Conservation (phyloP, 2,113 vertebrate genomes). For the Chionis minor region DNA sequence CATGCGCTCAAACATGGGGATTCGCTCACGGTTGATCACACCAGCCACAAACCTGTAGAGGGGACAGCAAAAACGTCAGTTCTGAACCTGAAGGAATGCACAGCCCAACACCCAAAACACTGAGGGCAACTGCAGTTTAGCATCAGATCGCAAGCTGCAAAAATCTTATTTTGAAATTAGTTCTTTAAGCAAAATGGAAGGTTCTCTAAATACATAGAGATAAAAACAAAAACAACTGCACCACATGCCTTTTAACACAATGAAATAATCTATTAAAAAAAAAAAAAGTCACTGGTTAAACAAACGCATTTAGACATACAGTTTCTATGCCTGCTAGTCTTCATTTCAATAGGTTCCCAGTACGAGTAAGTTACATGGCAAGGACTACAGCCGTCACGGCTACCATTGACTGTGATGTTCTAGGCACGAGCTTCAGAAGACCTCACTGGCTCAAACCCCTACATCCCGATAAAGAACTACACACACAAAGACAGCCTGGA, state of each 20-base stretch:
- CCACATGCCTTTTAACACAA: neutral
- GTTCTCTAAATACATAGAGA: accelerated
- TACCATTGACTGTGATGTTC: accelerated
- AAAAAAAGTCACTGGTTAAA: neutral
- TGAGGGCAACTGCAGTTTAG: accelerated
- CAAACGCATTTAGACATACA: neutral
- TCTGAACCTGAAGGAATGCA: neutral
- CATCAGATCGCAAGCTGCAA: accelerated
- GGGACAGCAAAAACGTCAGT: neutral
- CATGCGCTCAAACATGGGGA: slow-evolving; percentile 97
- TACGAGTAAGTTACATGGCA: accelerated
- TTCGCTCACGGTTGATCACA: slow-evolving; percentile 93
- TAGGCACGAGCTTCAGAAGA: neutral
- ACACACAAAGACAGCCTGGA: neutral
- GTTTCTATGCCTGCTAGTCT: neutral
- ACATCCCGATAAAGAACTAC: neutral
- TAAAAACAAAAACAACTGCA: no score
- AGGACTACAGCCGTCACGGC: neutral
- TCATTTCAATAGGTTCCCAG: neutral
- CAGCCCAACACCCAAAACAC: neutral
- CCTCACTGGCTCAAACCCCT: neutral
- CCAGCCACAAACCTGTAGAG: slow-evolving; percentile 91
- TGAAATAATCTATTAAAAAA: accelerated
- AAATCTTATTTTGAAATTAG: neutral
- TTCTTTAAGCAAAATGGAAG: neutral